phyloP scores from a whole-genome alignment of 2,888 invertebrate genomes.

The Labia minor region DNA sequence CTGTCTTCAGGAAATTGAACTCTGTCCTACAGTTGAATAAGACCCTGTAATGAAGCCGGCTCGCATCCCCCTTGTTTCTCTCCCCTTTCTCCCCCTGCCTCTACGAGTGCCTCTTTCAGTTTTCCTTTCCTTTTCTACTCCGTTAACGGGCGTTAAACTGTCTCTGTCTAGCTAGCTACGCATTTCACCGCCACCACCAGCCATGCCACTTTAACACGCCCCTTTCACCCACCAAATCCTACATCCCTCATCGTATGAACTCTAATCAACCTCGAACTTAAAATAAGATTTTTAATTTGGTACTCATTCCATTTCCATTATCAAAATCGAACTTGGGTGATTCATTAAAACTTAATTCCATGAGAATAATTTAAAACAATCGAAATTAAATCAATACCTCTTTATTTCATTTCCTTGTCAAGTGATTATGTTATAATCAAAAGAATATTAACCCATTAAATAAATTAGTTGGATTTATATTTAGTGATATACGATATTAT shows the following conservation, averaged over 20 bases:
- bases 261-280: background rate
- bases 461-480: no score
- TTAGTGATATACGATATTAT: no score
- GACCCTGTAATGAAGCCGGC: background rate
- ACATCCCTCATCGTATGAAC: background rate
- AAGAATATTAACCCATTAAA: no score
- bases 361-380: no score
- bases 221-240: background rate
- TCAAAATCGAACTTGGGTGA: no score
- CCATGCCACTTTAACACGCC: background rate
- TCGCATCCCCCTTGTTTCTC: background rate
- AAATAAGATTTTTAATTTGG: no score
- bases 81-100: background rate
- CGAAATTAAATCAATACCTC: no score
- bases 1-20: slow-evolving; percentile 13
- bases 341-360: no score
- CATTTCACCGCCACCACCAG: background rate
- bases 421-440: no score
- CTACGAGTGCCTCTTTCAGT: background rate
- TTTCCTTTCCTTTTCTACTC: background rate
- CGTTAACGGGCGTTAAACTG: slow-evolving; percentile 4
- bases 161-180: background rate
- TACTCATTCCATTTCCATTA: no score
- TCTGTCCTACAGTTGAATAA: slow-evolving; percentile 7
- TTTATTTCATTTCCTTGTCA: no score